These are phyloP conservation scores for Stictonetta naevosa DNA, from an alignment of 2,113 vertebrate species.

Conservation along the genomic window DNA sequence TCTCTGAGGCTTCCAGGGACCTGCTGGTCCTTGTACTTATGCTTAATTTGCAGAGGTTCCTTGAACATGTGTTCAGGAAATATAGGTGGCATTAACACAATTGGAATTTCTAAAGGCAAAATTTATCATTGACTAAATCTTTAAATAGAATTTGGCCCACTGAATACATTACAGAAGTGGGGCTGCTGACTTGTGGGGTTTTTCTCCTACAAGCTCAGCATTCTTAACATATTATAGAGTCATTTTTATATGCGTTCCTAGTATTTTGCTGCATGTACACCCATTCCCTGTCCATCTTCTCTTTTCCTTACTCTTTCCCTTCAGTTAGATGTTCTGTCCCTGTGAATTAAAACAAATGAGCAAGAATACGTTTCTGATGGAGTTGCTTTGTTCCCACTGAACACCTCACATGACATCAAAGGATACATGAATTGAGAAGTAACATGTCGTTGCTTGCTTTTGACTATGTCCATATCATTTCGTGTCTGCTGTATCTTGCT, in stretches of 20 bases:
- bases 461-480: background rate
- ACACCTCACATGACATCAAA: background rate
- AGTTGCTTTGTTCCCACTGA: background rate
- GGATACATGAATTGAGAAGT: background rate
- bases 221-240: background rate
- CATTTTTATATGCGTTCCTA: background rate
- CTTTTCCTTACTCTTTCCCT: background rate
- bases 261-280: background rate
- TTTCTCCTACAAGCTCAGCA: background rate
- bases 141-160: background rate
- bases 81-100: conserved; percentile 31
- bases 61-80: conserved; percentile 58
- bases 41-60: conserved; percentile 57
- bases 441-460: background rate
- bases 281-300: background rate
- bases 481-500: background rate
- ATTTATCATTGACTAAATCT: conserved; percentile 33
- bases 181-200: background rate
- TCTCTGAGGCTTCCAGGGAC: conserved; percentile 65
- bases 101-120: conserved; percentile 1
- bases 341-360: background rate
- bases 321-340: background rate
- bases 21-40: conserved; percentile 50
- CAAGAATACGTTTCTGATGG: background rate
- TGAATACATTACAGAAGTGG: background rate